phyloP scores from a whole-genome alignment of 2,113 vertebrate genomes.

The Ibidorhyncha struthersii region DNA sequence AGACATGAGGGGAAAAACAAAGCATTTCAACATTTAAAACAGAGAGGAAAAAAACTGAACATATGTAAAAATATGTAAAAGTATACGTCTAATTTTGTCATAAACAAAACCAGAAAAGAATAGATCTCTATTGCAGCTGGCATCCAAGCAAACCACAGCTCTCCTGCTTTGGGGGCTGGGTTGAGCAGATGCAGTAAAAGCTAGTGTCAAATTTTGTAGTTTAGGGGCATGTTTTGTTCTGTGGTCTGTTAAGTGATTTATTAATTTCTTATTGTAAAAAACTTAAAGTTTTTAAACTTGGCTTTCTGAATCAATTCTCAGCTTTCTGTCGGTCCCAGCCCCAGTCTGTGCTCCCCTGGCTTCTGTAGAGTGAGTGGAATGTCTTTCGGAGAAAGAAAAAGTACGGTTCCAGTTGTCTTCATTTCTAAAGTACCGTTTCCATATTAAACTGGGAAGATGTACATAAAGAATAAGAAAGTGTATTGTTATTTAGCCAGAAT shows the following conservation, averaged over 20 bases:
- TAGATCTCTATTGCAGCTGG: background rate
- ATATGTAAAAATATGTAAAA: slow-evolving; percentile 63
- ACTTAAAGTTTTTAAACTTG: no score
- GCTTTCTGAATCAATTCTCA: background rate
- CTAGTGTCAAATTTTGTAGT: background rate
- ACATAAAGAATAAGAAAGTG: background rate
- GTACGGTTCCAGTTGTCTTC: background rate
- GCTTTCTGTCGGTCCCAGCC: background rate
- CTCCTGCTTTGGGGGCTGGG: background rate
- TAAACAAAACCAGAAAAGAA: background rate
- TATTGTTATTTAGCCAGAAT: background rate
- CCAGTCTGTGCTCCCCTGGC: background rate
- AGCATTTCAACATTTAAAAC: slow-evolving; percentile 9
- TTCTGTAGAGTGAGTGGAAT: background rate
- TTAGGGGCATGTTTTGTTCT: background rate
- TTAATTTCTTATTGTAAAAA: background rate
- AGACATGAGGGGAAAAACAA: slow-evolving; percentile 14
- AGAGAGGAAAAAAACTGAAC: background rate
- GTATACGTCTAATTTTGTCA: slow-evolving; percentile 24
- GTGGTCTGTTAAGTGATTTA: background rate
- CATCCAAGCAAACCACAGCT: background rate
- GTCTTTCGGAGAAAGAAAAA: background rate
- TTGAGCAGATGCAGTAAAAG: background rate
- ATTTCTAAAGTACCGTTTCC: background rate
- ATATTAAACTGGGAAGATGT: background rate